Evolutionary conservation across 2,888 invertebrate genomes (phyloP).

Genomic region (Drosophila anceps): DNA sequence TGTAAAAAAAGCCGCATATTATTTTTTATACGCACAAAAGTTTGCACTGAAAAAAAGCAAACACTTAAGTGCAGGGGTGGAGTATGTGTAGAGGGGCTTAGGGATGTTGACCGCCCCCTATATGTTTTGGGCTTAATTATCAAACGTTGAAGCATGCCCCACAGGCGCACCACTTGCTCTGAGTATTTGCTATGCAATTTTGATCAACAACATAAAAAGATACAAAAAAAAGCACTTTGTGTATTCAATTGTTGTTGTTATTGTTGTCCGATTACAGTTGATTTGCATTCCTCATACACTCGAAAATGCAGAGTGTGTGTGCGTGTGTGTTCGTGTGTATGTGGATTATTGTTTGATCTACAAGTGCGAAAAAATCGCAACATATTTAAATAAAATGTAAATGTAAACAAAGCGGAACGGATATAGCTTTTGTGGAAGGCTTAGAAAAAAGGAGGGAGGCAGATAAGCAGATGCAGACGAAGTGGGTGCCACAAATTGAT

Average conservation of each 20-base stretch:
- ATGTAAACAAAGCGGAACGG: conserved; percentile 11
- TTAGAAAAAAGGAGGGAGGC: conserved; percentile 8
- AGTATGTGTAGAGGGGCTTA: neutral
- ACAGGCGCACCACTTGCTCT: conserved; percentile 38
- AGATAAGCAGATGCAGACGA: neutral
- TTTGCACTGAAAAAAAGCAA: conserved; percentile 54
- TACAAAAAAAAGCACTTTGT: conserved; percentile 37
- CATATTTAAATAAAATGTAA: conserved; percentile 47
- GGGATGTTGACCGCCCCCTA: neutral
- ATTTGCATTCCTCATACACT: conserved; percentile 56
- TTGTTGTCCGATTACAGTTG: conserved; percentile 55
- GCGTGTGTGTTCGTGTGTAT: conserved; percentile 9
- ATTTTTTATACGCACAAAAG: conserved; percentile 74
- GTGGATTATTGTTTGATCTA: conserved; percentile 32
- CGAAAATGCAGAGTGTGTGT: conserved; percentile 9
- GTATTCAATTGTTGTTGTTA: conserved; percentile 37
- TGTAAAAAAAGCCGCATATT: conserved; percentile 55
- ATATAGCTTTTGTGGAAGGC: conserved; percentile 14
- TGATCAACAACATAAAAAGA: conserved; percentile 46
- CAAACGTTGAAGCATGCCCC: conserved; percentile 7
- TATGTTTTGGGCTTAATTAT: conserved; percentile 44
- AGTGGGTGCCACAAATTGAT: neutral
- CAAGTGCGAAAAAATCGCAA: conserved; percentile 56
- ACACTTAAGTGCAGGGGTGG: conserved; percentile 1
- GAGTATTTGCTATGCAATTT: conserved; percentile 72